Conservation (phyloP, 1,140 invertebrate species). For the Drosophila nikananu region DNA sequence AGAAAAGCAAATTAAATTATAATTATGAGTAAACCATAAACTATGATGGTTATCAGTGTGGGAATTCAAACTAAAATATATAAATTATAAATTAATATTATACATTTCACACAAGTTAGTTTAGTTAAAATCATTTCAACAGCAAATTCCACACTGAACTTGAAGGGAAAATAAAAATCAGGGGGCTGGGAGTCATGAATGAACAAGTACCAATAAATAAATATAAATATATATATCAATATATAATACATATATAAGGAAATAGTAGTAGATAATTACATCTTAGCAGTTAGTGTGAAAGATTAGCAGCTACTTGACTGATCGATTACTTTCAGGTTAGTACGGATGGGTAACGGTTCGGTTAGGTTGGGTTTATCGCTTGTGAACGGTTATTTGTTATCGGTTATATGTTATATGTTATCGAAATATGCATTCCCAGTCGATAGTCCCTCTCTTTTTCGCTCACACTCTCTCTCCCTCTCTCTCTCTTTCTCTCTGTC, state of each 20-base stretch:
- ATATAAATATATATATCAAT: conserved; percentile 25
- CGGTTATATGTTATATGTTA: background rate
- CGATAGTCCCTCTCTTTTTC: conserved; percentile 15
- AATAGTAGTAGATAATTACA: conserved; percentile 74
- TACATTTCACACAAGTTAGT: background rate
- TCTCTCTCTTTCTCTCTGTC: background rate
- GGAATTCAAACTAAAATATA: background rate
- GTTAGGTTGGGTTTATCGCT: conserved; percentile 30
- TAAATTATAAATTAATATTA: background rate
- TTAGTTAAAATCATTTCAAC: background rate
- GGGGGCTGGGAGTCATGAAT: conserved; percentile 2
- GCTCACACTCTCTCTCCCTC: background rate
- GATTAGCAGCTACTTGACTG: conserved; percentile 72
- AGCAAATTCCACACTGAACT: background rate
- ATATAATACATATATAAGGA: conserved; percentile 53
- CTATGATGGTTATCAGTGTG: background rate
- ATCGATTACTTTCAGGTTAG: conserved; percentile 57
- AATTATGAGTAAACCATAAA: background rate
- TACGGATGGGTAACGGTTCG: conserved; percentile 40
- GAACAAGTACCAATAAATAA: conserved; percentile 38
- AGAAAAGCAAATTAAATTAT: conserved; percentile 16
- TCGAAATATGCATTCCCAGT: conserved; percentile 38
- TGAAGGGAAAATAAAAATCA: background rate
- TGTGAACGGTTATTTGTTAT: conserved; percentile 14
- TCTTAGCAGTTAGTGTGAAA: conserved; percentile 80